Conservation (phyloP, 2,113 vertebrate genomes). For the Chascanopsetta lugubris region DNA sequence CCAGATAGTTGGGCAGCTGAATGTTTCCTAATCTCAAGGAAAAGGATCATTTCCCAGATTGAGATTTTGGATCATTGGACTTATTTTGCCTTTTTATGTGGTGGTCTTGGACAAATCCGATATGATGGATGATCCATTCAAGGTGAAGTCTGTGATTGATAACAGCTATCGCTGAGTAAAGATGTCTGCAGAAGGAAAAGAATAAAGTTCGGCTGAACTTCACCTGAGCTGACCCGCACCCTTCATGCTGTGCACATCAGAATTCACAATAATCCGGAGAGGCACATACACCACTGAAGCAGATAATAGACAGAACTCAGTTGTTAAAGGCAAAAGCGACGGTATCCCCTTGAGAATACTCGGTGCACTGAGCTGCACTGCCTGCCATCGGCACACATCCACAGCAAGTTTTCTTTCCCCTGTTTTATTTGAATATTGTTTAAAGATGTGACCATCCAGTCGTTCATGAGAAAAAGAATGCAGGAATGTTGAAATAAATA, state of each 20-base stretch:
- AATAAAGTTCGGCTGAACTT: no score
- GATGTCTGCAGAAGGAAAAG: no score
- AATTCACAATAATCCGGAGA: no score
- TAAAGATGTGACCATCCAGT: background rate
- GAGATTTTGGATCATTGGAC: background rate
- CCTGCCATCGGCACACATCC: background rate
- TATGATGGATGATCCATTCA: background rate
- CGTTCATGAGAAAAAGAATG: background rate
- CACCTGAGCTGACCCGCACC: no score
- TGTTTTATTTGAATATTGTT: slow-evolving; percentile 7
- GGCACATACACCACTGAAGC: no score
- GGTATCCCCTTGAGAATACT: background rate
- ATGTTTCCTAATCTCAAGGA: background rate
- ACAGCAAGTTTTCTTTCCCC: background rate
- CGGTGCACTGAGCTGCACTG: background rate
- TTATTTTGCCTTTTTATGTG: no score
- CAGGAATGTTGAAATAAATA: background rate
- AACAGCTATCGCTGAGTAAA: no score
- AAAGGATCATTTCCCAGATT: background rate
- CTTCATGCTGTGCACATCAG: no score
- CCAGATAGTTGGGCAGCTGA: no score
- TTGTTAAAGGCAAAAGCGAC: background rate
- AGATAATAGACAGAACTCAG: no score
- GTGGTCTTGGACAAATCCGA: no score
- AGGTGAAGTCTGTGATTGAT: no score